Percentiles rank a stretch among this genome's conserved stretches.
phyloP scores from a whole-genome alignment of 2,797 vertebrate species.

The Valencia hispanica region DNA sequence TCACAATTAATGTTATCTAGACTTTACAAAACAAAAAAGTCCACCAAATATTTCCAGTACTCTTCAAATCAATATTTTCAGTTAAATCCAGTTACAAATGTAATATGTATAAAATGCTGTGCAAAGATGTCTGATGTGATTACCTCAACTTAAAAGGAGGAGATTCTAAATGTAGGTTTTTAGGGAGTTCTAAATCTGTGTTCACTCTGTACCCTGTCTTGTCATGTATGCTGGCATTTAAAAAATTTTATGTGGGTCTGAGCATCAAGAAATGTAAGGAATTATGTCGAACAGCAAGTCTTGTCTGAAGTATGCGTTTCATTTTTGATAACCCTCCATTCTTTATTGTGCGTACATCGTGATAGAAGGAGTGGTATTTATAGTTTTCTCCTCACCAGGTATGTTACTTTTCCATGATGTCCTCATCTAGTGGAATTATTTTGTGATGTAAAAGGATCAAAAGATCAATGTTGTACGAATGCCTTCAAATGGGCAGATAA shows the following conservation, averaged over 20 bases:
- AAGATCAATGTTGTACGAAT: neutral
- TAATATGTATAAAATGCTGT: neutral
- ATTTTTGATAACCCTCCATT: neutral
- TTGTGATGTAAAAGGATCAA: neutral
- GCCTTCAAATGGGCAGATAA: neutral
- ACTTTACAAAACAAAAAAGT: too few species aligned
- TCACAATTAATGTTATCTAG: too few species aligned
- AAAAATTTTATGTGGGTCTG: neutral
- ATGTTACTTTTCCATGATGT: neutral
- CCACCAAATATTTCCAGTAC: too few species aligned
- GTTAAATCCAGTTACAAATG: neutral
- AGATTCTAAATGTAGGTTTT: too few species aligned
- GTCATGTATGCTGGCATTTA: too few species aligned
- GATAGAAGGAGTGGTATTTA: too few species aligned
- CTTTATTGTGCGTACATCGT: neutral
- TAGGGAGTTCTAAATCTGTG: too few species aligned
- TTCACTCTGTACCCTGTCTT: too few species aligned
- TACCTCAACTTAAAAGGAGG: too few species aligned
- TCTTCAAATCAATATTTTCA: too few species aligned
- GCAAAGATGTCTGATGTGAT: neutral
- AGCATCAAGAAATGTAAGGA: neutral
- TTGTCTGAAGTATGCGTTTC: neutral
- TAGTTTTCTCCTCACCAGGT: neutral
- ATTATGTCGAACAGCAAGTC: neutral
- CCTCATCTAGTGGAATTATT: neutral